Evolutionary conservation across 1,140 invertebrate genomes (phyloP).

Genomic region (Venustaconcha ellipsiformis): DNA sequence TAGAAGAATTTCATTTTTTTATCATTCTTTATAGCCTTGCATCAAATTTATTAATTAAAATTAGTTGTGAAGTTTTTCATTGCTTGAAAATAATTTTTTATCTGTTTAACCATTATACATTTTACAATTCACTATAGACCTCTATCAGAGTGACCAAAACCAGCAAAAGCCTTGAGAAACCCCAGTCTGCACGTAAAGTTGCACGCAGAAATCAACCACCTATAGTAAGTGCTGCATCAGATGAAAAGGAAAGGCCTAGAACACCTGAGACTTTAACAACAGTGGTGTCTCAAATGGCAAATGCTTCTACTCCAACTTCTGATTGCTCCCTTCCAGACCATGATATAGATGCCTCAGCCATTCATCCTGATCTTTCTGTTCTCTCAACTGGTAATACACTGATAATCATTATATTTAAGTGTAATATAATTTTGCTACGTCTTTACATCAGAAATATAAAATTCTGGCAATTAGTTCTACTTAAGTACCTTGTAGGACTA

Average conservation of each 20-base stretch:
- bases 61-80: not conserved
- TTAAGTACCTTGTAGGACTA: too few species aligned
- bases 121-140: conserved; percentile 7
- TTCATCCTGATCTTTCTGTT: conserved; percentile 43
- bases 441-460: too few species aligned
- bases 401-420: too few species aligned
- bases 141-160: conserved; percentile 23
- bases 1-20: too few species aligned
- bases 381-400: conserved; percentile 27
- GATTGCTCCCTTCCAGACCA: conserved; percentile 37
- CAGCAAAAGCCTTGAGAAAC: conserved; percentile 20
- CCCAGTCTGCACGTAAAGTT: conserved; percentile 9
- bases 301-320: conserved; percentile 51
- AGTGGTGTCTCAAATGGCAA: conserved; percentile 28
- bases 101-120: not conserved
- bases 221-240: not conserved
- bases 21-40: too few species aligned
- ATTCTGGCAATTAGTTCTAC: too few species aligned
- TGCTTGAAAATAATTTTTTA: not conserved
- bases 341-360: conserved; percentile 52
- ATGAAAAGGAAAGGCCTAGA: conserved; percentile 11
- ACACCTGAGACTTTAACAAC: conserved; percentile 39
- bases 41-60: too few species aligned
- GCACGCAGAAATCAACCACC: conserved; percentile 8
- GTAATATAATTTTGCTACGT: too few species aligned